Evolutionary conservation across 2,797 vertebrate species (phyloP).

Genomic region (Cottoperca gobio): DNA sequence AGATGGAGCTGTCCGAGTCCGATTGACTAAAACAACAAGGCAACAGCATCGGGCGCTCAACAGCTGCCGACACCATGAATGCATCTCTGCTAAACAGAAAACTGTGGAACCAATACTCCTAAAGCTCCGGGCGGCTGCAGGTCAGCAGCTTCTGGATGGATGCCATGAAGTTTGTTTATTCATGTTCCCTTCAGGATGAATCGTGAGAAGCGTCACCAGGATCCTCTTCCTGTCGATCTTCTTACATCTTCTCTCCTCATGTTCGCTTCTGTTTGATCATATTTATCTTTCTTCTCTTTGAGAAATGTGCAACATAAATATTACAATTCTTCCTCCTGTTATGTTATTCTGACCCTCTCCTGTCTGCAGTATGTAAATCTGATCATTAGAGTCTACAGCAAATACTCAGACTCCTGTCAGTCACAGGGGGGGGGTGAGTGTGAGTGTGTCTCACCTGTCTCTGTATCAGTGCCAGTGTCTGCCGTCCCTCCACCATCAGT

Average conservation of each 20-base stretch:
- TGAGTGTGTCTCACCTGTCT: constrained; percentile 87
- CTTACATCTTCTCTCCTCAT: not conserved
- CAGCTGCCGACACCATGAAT: too few species aligned
- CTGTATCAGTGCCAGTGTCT: constrained; percentile 87
- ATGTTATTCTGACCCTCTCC: not conserved
- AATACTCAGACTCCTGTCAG: not conserved
- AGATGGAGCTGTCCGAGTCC: too few species aligned
- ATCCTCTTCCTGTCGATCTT: too few species aligned
- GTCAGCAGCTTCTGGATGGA: not conserved
- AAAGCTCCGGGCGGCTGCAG: too few species aligned
- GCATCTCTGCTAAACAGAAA: too few species aligned
- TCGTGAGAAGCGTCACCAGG: too few species aligned
- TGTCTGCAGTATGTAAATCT: not conserved
- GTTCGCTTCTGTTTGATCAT: not conserved
- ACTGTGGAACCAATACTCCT: too few species aligned
- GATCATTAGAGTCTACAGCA: not conserved
- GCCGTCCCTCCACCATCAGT: constrained; percentile 87
- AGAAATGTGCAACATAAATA: not conserved
- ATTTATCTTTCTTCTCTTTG: not conserved
- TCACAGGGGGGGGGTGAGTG: constrained; percentile 17
- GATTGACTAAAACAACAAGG: too few species aligned
- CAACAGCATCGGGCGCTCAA: too few species aligned
- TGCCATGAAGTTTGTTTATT: not conserved
- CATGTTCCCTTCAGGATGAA: not conserved
- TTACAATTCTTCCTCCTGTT: not conserved